These are phyloP conservation scores for Phrynocephalus versicolor DNA, from an alignment of 2,113 vertebrate genomes.

Conservation along the genomic window DNA sequence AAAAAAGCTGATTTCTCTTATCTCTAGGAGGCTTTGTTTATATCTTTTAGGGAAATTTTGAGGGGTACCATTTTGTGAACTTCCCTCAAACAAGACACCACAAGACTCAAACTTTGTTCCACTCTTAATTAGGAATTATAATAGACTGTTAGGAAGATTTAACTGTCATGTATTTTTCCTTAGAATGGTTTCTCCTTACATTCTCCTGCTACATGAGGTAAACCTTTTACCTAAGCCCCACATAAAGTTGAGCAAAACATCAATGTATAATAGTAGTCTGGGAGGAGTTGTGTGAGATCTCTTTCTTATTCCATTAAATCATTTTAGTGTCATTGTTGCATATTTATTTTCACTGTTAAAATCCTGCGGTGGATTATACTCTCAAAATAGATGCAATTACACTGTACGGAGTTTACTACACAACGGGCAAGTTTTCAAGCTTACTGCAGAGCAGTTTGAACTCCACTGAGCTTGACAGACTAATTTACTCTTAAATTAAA, in stretches of 20 bases:
- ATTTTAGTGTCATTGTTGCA: neutral
- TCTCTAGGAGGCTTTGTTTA: constrained; percentile 5
- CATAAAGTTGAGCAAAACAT: neutral
- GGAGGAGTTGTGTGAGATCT: neutral
- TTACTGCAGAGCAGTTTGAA: neutral
- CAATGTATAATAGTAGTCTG: neutral
- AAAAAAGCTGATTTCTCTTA: neutral
- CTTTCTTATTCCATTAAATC: constrained; percentile 9
- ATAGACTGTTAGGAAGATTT: neutral
- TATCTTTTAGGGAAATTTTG: neutral
- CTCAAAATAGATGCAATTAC: constrained; percentile 24
- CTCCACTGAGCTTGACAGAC: constrained; percentile 15
- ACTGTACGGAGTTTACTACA: neutral
- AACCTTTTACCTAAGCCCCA: neutral
- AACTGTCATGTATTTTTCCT: neutral
- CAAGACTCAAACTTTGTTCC: neutral
- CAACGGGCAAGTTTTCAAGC: constrained; percentile 6
- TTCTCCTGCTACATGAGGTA: neutral
- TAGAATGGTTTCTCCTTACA: neutral
- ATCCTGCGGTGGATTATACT: neutral
- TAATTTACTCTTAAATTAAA: constrained; percentile 28
- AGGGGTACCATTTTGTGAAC: neutral
- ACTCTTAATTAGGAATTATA: neutral
- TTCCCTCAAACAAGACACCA: neutral
- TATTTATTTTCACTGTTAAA: neutral